These are phyloP conservation scores for Drosophila santomea DNA, from an alignment of 1,140 invertebrate species.

Conservation along the genomic window DNA sequence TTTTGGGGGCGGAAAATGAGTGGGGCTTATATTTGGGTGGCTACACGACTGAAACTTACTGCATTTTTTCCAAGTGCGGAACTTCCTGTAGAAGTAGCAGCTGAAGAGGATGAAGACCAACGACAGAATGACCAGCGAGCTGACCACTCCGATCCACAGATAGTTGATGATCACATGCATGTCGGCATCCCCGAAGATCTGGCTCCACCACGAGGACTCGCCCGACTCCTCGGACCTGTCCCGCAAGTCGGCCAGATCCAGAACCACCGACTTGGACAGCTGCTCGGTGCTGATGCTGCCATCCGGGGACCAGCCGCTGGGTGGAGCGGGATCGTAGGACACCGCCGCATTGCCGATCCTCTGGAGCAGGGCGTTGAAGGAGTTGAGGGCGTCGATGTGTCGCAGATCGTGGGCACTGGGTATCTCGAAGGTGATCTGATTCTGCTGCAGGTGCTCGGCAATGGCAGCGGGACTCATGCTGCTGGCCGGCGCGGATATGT, in stretches of 20 bases:
- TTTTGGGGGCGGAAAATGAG: constrained; percentile 3
- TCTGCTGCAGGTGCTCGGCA: constrained; percentile 76
- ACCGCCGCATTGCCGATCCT: constrained; percentile 67
- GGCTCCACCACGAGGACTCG: constrained; percentile 38
- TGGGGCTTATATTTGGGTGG: not conserved
- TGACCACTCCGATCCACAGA: constrained; percentile 83
- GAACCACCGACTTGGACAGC: constrained; percentile 76
- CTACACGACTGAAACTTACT: constrained; percentile 68
- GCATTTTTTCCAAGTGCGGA: constrained; percentile 84
- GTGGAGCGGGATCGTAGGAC: constrained; percentile 30
- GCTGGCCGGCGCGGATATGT: constrained; percentile 73
- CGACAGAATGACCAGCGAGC: constrained; percentile 71
- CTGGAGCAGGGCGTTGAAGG: constrained; percentile 75
- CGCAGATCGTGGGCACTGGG: constrained; percentile 76
- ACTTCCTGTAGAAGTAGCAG: constrained; percentile 83
- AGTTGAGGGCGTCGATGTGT: constrained; percentile 77
- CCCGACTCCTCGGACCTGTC: constrained; percentile 34
- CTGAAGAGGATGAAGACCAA: constrained; percentile 82
- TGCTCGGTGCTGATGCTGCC: constrained; percentile 75
- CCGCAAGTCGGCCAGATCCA: constrained; percentile 76
- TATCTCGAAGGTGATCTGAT: constrained; percentile 83
- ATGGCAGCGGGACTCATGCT: constrained; percentile 77
- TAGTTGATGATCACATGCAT: constrained; percentile 82
- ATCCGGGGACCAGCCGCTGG: constrained; percentile 36
- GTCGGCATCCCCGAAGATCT: constrained; percentile 70